Conservation (phyloP, 2,113 vertebrate genomes). For the Forbesichthys papilliferus region DNA sequence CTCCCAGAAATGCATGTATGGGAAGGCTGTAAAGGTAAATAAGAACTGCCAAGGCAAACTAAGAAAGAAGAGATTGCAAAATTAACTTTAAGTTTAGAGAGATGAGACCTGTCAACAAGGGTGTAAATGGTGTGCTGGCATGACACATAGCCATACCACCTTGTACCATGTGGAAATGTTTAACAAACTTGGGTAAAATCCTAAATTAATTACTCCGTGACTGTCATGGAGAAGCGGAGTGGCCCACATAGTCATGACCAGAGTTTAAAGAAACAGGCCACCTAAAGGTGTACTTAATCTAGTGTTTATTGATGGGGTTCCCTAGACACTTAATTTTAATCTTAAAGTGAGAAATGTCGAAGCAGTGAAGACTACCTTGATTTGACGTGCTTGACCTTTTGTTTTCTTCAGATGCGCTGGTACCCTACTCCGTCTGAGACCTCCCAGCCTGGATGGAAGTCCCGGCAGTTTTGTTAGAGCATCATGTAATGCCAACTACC, state of each 20-base stretch:
- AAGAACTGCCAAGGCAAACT: not conserved
- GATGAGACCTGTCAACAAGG: not conserved
- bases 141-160: slow-evolving; percentile 23
- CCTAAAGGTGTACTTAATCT: slow-evolving; percentile 14
- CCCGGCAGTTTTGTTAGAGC: slow-evolving; percentile 95
- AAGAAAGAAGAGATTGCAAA: no score
- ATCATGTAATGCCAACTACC: slow-evolving; percentile 28
- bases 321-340: not conserved
- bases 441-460: slow-evolving; percentile 96
- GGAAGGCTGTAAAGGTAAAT: not conserved
- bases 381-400: slow-evolving; percentile 52
- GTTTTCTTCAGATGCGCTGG: slow-evolving; percentile 91
- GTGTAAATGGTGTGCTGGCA: slow-evolving; percentile 30
- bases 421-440: slow-evolving; percentile 90
- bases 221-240: slow-evolving; percentile 42
- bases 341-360: not conserved
- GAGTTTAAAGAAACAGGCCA: slow-evolving; percentile 48
- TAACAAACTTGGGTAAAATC: slow-evolving; percentile 24
- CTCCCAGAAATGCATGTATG: not conserved
- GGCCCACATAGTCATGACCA: slow-evolving; percentile 59
- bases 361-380: slow-evolving; percentile 32
- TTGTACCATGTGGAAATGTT: slow-evolving; percentile 48
- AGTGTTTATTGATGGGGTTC: not conserved
- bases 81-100: not conserved
- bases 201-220: slow-evolving; percentile 53